These are phyloP conservation scores for Ellobius talpinus DNA, from an alignment of 2,113 vertebrate species.

Conservation along the genomic window DNA sequence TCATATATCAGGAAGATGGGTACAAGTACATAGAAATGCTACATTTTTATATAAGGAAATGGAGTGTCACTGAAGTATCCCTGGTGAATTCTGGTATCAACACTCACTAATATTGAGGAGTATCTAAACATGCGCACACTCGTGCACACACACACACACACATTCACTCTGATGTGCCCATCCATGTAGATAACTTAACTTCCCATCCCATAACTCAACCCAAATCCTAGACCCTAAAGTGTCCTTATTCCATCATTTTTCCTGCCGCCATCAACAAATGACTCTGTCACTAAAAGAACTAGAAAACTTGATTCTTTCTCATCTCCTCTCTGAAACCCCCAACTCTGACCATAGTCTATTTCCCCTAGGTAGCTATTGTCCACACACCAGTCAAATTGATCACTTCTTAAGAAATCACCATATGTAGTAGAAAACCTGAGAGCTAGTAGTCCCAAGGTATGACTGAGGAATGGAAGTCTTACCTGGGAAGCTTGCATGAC, in stretches of 20 bases:
- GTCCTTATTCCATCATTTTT: not conserved
- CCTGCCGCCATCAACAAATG: not conserved
- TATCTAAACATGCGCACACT: not conserved
- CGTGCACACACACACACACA: too few species aligned
- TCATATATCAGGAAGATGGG: not conserved
- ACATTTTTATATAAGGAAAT: not conserved
- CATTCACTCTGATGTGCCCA: not conserved
- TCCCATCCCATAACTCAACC: not conserved
- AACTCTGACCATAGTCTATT: not conserved
- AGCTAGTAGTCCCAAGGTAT: not conserved
- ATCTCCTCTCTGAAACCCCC: not conserved
- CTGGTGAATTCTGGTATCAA: not conserved
- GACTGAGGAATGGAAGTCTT: not conserved
- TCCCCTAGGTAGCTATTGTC: not conserved
- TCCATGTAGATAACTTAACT: not conserved
- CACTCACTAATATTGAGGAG: not conserved
- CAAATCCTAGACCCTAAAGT: not conserved
- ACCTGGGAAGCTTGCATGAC: not conserved
- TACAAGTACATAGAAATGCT: not conserved
- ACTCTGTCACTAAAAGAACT: not conserved
- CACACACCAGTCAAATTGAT: not conserved
- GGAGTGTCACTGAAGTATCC: not conserved
- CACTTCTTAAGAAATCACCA: not conserved
- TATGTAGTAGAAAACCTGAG: not conserved
- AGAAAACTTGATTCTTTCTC: not conserved